Conservation (phyloP, 2,888 invertebrate species). For the Athalia cordata region DNA sequence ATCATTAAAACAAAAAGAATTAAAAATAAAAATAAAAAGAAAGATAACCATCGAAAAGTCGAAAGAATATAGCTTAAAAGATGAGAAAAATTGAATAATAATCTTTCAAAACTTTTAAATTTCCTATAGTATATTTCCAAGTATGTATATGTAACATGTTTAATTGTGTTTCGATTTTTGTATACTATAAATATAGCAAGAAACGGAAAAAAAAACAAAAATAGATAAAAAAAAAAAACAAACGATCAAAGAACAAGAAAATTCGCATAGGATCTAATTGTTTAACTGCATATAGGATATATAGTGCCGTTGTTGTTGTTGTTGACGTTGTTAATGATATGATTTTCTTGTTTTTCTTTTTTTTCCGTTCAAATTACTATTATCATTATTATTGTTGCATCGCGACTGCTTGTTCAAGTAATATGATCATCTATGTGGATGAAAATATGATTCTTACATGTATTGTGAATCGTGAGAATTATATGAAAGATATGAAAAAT, state of each 20-base stretch:
- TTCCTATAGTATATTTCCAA: neutral
- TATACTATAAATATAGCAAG: neutral
- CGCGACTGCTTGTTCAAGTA: no score
- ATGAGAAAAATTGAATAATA: no score
- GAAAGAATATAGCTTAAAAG: no score
- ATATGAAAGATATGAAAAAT: neutral
- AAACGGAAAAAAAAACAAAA: neutral
- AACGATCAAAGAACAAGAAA: neutral
- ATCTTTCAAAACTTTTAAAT: neutral
- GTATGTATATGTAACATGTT: no score
- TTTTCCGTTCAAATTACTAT: neutral
- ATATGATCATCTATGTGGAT: no score
- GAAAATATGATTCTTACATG: no score
- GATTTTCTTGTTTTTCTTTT: conserved; percentile 33
- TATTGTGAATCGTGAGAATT: neutral
- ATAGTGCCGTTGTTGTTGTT: conserved; percentile 58
- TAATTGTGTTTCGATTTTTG: no score
- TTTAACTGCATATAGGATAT: conserved; percentile 67
- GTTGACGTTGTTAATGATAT: conserved; percentile 25
- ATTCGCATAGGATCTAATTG: conserved; percentile 54
- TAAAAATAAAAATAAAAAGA: no score
- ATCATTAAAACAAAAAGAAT: no score
- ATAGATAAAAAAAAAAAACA: neutral
- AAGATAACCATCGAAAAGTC: no score
- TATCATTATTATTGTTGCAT: no score